Percentiles rank a stretch among this genome's conserved stretches.
Evolutionary conservation across 2,888 invertebrate genomes (phyloP).

Genomic region (Chrysotoxum bicinctum): DNA sequence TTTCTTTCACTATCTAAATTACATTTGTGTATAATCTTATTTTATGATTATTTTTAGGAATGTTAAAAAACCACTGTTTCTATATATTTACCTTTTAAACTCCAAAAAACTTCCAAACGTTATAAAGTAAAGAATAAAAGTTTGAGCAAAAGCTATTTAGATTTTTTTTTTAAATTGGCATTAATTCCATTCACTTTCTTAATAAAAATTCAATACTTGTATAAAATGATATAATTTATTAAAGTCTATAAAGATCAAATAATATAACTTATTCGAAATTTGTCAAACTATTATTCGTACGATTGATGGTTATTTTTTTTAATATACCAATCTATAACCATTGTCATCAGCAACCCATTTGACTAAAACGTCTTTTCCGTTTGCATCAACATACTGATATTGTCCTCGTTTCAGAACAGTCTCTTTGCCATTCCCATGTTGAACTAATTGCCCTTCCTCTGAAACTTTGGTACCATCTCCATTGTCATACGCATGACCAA

Average conservation of each 20-base stretch:
- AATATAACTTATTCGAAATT: not conserved
- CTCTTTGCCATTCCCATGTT: conserved; percentile 33
- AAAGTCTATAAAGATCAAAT: not conserved
- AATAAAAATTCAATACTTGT: not conserved
- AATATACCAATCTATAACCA: conserved; percentile 42
- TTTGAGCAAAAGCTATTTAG: too few species aligned
- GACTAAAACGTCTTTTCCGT: conserved; percentile 36
- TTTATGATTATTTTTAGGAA: too few species aligned
- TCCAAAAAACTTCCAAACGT: too few species aligned
- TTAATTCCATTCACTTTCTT: not conserved
- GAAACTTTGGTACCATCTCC: conserved; percentile 51
- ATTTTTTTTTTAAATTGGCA: too few species aligned
- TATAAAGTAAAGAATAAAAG: too few species aligned
- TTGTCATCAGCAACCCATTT: conserved; percentile 60
- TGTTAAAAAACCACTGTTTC: too few species aligned
- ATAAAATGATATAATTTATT: not conserved
- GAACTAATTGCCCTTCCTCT: conserved; percentile 36
- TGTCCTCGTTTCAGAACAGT: conserved; percentile 46
- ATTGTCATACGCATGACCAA: conserved; percentile 41
- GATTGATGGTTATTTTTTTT: not conserved
- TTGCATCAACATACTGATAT: conserved; percentile 47
- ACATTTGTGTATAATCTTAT: too few species aligned
- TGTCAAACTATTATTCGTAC: not conserved
- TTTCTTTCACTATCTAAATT: too few species aligned
- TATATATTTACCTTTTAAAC: too few species aligned